Base-by-base conservation (phyloP, 2,113 vertebrate species). In the Oenanthe melanoleuca region DNA sequence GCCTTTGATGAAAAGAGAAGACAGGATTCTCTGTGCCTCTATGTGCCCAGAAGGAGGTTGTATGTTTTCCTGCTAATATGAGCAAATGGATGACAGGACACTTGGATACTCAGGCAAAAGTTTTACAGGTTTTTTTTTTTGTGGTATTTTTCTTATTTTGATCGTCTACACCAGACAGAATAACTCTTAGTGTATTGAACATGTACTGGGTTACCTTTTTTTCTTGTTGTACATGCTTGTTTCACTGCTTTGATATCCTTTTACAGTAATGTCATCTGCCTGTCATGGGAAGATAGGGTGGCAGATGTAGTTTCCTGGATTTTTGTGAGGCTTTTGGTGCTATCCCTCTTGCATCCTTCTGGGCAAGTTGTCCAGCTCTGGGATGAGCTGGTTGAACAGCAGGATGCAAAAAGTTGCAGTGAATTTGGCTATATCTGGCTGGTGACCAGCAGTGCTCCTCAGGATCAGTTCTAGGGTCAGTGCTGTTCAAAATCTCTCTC, bases 11-110 rank as follows among this genome's bases (percentile, higher is more conserved):
- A 85, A 75, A 67, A 86, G 65, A 23, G 53, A 75, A 55, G 49
- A 72, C 28, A 71, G 52, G 45, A 57, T 44, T 89, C 21, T 45
- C 64, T 86, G 88, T 60, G 67, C 56, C 65, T 89, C 21, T 45
- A 66, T 85, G 88, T 60, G 67, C 56, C 65, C 84, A 83, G 50
- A 65, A 81, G 86, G 37, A 38, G 37, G 34, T 29, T 73, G 24
- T 79, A 12, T 92, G 56, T 67, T 96, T 96, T 83, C 64, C 34
- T 80, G 59, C 82, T 91, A 15, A 77, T 87, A 49, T 10, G 64
- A 77, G 73, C 3, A 5, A 69, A n/a, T 21, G 29, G 12, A 86
- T 97, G 87, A 71, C 31, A 53, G 74, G 93, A 86, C 15, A 40
- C n/a, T 95, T 92, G 65, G 75, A 45, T 61, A 29, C 12, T 77